Evolutionary conservation across 2,888 invertebrate species (phyloP), one percentile per base, ranked within the genome.

Genomic region (Drosophila meridionalis): DNA sequence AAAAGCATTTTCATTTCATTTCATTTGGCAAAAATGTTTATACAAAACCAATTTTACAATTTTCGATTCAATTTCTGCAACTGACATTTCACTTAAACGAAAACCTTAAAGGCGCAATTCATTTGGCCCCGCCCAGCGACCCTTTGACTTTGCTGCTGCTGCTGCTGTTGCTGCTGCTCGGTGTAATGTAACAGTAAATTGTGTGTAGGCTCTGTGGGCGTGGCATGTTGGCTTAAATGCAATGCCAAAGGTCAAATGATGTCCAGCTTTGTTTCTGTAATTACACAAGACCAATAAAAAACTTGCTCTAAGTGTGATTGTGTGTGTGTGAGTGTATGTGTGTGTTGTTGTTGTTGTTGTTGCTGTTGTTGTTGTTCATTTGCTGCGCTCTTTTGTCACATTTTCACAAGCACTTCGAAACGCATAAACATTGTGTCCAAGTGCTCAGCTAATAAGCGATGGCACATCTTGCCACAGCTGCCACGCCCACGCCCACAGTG

Each of bases 1-100:
- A 87, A 88, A 90, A 90, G 78, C 76, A 78, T 89, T 85, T 85
- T 85, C 85, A 85, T 85, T 85, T 79, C 79, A 77, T 80, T 80
- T 86, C 89, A 85, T 85, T 85, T 85, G 89, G 87, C 87, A 89
- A 82, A 88, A 88, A 89, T 85, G 76, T 83, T 89, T 88, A 90
- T 80, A 90, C 87, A 87, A 88, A 87, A 87, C 90, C 90, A 88
- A 88, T 88, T 91, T 90, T 91, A 86, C 83, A 87, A 86, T 91
- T 91, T 89, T 87, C 86, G 82, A 91, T 92, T 91, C 91, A 92
- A 92, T 93, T 92, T 93, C 93, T 93, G 93, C 76, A 89, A 78
- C 81, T 93, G 93, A 93, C 93, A 92, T 92, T 92, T 91, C 86
- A 91, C 91, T 93, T 93, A 93, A 93, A 92, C 92, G 90, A 90